Evolutionary conservation across 2,888 invertebrate species (phyloP).

Genomic region (Brachyptera putata): DNA sequence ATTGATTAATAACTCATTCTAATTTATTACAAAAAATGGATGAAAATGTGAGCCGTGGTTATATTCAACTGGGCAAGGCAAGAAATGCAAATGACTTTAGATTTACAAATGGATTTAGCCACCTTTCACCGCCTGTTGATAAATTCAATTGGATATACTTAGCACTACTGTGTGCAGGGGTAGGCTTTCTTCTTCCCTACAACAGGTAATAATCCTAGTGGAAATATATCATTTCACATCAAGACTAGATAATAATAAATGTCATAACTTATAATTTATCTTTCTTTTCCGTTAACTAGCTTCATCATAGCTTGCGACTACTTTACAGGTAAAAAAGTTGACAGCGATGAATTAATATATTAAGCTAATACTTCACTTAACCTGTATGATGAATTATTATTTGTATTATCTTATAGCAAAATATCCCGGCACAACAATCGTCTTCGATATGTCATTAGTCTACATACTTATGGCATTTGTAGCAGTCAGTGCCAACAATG

Average conservation of each 20-base stretch:
- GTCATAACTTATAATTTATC: too few relatives aligned
- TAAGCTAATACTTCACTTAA: too few relatives aligned
- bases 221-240: neutral
- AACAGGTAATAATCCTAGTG: conserved; percentile 67
- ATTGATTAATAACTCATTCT: neutral
- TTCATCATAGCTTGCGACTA: too few relatives aligned
- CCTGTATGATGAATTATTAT: too few relatives aligned
- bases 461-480: conserved; percentile 87
- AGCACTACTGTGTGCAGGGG: conserved; percentile 76
- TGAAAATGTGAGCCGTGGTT: conserved; percentile 61
- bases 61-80: conserved; percentile 56
- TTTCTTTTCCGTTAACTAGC: too few relatives aligned
- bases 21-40: conserved; percentile 50
- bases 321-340: too few relatives aligned
- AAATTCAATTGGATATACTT: conserved; percentile 67
- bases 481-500: conserved; percentile 80
- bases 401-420: conserved; percentile 84
- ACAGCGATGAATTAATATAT: too few relatives aligned
- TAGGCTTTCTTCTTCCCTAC: conserved; percentile 86
- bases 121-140: conserved; percentile 65
- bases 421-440: conserved; percentile 79
- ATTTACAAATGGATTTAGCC: conserved; percentile 51
- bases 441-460: conserved; percentile 89
- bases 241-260: too few relatives aligned
- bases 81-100: conserved; percentile 53